Conservation (phyloP, 2,797 vertebrate species). For the Rhyacichthys aspro region DNA sequence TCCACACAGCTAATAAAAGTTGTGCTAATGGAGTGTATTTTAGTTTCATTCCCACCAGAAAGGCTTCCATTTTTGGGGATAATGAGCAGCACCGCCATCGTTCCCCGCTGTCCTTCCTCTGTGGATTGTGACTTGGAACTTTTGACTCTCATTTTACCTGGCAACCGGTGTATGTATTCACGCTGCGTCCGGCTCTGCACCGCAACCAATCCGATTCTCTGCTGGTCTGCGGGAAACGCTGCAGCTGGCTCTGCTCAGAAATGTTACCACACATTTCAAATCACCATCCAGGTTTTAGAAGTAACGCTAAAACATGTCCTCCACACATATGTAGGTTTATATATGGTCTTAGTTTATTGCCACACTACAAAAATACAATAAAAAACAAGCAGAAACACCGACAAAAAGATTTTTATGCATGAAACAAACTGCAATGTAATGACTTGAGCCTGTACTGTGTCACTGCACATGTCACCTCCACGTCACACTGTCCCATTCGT, state of each 20-base stretch:
- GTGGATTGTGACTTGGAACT: constrained; percentile 30
- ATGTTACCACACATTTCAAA: constrained; percentile 7
- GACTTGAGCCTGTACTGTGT: constrained; percentile 31
- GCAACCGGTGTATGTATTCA: constrained; percentile 26
- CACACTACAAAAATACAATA: background rate
- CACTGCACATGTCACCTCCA: constrained; percentile 12
- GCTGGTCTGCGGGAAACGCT: constrained; percentile 19
- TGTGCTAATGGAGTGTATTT: background rate
- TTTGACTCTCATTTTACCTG: constrained; percentile 35
- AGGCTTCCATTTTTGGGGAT: background rate
- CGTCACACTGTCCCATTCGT: constrained; percentile 23
- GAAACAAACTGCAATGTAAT: constrained; percentile 1
- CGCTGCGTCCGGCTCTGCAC: constrained; percentile 15
- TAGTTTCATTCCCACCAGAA: background rate
- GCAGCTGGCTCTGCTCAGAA: constrained; percentile 11
- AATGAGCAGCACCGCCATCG: constrained; percentile 16
- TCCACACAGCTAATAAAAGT: background rate
- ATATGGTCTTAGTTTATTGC: background rate
- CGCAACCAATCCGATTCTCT: constrained; percentile 41
- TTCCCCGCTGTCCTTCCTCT: constrained; percentile 10
- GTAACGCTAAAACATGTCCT: background rate
- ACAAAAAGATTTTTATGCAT: background rate
- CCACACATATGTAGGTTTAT: background rate
- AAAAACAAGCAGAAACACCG: background rate
- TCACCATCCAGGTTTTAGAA: constrained; percentile 14